phyloP scores from a whole-genome alignment of 2,888 invertebrate genomes.

The Aplocera efformata region DNA sequence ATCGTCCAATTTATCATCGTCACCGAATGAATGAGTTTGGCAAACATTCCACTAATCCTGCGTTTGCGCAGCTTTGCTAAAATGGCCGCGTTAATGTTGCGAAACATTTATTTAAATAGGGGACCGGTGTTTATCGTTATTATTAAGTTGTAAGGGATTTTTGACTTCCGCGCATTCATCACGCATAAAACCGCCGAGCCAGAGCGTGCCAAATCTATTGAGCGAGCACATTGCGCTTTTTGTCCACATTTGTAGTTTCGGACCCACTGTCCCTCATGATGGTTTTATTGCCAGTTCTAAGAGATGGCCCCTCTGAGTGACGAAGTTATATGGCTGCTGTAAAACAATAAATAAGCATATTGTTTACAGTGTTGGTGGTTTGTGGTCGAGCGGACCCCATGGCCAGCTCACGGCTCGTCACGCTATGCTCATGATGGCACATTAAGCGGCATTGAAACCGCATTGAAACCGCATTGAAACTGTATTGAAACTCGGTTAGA shows the following conservation, averaged over 20 bases:
- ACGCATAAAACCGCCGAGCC: conserved; percentile 46
- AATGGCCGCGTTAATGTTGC: conserved; percentile 68
- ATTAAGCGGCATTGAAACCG: conserved; percentile 35
- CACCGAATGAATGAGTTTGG: conserved; percentile 59
- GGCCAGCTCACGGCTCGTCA: conserved; percentile 47
- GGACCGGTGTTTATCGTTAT: conserved; percentile 71
- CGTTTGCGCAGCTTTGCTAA: conserved; percentile 59
- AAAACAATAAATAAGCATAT: conserved; percentile 75
- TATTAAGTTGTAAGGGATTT: conserved; percentile 73
- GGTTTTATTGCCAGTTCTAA: conserved; percentile 72
- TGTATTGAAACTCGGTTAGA: conserved; percentile 49
- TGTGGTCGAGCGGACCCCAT: conserved; percentile 57
- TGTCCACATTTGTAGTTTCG: conserved; percentile 24
- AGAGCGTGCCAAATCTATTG: conserved; percentile 67
- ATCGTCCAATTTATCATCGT: conserved; percentile 56
- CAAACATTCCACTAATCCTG: conserved; percentile 62
- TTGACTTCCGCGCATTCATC: conserved; percentile 73
- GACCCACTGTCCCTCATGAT: conserved; percentile 60
- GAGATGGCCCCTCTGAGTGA: conserved; percentile 51
- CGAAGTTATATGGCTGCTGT: conserved; percentile 69
- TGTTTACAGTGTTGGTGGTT: conserved; percentile 67
- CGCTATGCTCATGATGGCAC: conserved; percentile 58
- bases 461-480: conserved; percentile 40
- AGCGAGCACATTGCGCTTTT: conserved; percentile 45
- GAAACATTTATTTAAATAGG: conserved; percentile 69